These are phyloP conservation scores for Mnemiopsis leidyi DNA, from an alignment of 37 sponge, comb jelly and placozoan genomes.

Conservation along the genomic window DNA sequence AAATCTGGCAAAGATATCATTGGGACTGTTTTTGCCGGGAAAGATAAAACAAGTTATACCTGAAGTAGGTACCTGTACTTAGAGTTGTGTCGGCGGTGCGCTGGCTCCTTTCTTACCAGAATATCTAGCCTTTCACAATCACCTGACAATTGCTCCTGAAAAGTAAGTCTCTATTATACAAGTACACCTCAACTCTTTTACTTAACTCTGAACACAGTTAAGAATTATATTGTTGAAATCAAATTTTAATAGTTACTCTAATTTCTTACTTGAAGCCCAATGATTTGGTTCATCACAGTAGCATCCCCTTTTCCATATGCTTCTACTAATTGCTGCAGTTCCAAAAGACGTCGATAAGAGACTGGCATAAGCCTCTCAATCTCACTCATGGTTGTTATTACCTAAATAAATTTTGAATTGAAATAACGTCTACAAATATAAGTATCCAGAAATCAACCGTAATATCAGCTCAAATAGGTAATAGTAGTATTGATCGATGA, in stretches of 20 bases:
- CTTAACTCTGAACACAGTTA: no score
- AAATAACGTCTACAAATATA: no score
- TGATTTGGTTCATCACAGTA: neutral
- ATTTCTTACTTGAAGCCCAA: conserved; percentile 42
- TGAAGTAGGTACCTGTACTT: conserved; percentile 46
- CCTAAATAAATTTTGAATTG: no score
- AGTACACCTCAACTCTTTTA: no score
- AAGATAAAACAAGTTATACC: neutral
- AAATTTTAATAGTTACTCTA: no score
- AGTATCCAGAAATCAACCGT: no score
- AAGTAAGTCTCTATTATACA: no score
- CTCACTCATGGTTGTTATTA: conserved; percentile 33
- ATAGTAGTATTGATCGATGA: no score
- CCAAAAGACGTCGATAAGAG: neutral
- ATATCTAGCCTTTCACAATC: conserved; percentile 59
- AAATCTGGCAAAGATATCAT: no score
- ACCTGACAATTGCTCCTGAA: conserved; percentile 52
- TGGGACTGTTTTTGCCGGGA: no score
- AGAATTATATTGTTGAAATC: no score
- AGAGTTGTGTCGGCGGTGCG: conserved; percentile 27
- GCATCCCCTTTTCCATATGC: conserved; percentile 46
- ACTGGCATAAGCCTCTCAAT: conserved; percentile 61
- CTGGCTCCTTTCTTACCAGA: conserved; percentile 42
- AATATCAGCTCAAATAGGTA: no score
- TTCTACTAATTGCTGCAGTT: conserved; percentile 29